Base-by-base conservation (phyloP, 1,140 invertebrate genomes). In the Myzus persicae region DNA sequence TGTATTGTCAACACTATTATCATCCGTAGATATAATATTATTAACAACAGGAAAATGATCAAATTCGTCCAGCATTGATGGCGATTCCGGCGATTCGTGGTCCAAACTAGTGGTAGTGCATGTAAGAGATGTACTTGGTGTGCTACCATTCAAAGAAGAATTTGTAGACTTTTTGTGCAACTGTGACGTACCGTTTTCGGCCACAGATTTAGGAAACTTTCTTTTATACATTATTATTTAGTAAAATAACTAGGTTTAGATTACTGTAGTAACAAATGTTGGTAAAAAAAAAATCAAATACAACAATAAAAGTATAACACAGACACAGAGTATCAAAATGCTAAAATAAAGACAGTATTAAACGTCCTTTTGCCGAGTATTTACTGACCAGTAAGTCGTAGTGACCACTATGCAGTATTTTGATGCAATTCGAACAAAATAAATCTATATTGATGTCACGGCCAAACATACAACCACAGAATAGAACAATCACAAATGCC, bases 191-290 rank as follows among this genome's bases (percentile, higher is more conserved):
- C 22, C 1, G 22, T 85, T 93, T 85, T 48, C 91, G 0, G 5
- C 44, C 2, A n/a, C 36, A 51, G 22, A 54, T 84, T 93, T 93
- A 31, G 91, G 76, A 93, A 93, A 93, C n/a, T 93, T 93, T 85
- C 91, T 93, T 51, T 93, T 93, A 40, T 93, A 93, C 91, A 93
- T 93, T 26, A 22, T 91, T 81, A 46, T n/a, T 88, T 82, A n/a
- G 59, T n/a, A 76, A 76, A 76, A 67, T n/a, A 76, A n/a, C 14
- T 18, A 76, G 31, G 59, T 76, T 76, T n/a, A n/a, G 18, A 76
- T 76, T 18, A 76, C 31, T n/a, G 59, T 3, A 67, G n/a, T 76
- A 76, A 76, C 14, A 76, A 76, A n/a, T n/a, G 14, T n/a, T 76
- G 59, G 18, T 76, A 76, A 6, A n/a, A 76, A n/a, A 67, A 0